phyloP scores from a whole-genome alignment of 2,797 vertebrate species.

The Ibycter americanus region DNA sequence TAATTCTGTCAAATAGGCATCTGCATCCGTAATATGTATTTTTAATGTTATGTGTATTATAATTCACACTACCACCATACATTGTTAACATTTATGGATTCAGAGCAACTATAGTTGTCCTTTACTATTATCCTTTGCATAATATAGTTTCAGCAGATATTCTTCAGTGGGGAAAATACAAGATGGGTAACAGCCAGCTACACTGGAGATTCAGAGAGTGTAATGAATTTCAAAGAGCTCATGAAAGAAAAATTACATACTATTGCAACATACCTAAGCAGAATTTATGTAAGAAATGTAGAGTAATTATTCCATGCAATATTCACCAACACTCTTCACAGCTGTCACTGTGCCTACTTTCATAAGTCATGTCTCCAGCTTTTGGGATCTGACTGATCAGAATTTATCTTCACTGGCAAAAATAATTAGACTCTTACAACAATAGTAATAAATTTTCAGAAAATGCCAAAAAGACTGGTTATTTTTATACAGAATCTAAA shows the following conservation, averaged over 20 bases:
- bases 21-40: not conserved
- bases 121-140: not conserved
- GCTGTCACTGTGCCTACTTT: not conserved
- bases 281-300: not conserved
- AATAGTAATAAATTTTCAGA: not conserved
- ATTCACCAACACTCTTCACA: not conserved
- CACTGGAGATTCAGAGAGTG: not conserved
- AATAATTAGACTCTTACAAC: not conserved
- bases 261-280: not conserved
- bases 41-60: not conserved
- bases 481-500: not conserved
- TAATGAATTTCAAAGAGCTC: not conserved
- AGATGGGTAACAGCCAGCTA: not conserved
- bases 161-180: not conserved
- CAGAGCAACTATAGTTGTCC: not conserved
- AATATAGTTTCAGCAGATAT: not conserved
- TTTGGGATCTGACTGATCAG: not conserved
- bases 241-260: not conserved
- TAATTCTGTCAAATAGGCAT: not conserved
- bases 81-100: not conserved
- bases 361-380: not conserved
- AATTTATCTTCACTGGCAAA: not conserved
- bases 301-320: not conserved
- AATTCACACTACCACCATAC: not conserved
- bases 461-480: not conserved